These are phyloP conservation scores for Aelia acuminata DNA, from an alignment of 2,888 invertebrate species.

Conservation along the genomic window DNA sequence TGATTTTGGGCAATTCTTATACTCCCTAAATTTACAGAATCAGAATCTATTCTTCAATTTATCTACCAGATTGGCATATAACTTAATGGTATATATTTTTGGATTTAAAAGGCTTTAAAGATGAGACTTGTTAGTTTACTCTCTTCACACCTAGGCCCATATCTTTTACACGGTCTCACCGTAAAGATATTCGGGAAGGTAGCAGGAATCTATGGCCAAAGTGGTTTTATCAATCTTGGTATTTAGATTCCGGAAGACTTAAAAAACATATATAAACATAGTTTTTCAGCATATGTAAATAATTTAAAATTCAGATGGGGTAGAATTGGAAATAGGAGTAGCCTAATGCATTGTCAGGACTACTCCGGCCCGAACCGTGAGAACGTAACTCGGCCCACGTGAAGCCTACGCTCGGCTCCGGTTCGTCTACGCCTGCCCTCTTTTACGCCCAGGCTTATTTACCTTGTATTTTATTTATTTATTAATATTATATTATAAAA, in stretches of 20 bases:
- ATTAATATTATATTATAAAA: too few relatives aligned
- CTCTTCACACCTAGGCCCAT: too few relatives aligned
- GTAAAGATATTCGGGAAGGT: background rate
- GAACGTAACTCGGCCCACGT: background rate
- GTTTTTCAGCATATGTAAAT: constrained; percentile 2
- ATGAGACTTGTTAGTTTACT: too few relatives aligned
- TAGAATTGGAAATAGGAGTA: constrained; percentile 13
- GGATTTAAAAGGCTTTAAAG: too few relatives aligned
- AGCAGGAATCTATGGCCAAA: background rate
- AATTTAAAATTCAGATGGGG: background rate
- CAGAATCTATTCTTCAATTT: too few relatives aligned
- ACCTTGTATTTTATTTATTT: background rate
- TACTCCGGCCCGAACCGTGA: background rate
- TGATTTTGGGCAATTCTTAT: too few relatives aligned
- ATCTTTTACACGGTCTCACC: too few relatives aligned
- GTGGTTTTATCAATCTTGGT: background rate
- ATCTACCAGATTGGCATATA: too few relatives aligned
- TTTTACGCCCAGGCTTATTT: background rate
- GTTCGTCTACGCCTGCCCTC: background rate
- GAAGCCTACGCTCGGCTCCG: background rate
- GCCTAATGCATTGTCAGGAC: constrained; percentile 30
- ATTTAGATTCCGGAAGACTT: background rate
- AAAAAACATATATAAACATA: background rate
- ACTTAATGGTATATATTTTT: too few relatives aligned
- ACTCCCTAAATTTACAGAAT: too few relatives aligned